Base-by-base conservation (phyloP, 2,888 invertebrate species). In the Cephus sareptanus region DNA sequence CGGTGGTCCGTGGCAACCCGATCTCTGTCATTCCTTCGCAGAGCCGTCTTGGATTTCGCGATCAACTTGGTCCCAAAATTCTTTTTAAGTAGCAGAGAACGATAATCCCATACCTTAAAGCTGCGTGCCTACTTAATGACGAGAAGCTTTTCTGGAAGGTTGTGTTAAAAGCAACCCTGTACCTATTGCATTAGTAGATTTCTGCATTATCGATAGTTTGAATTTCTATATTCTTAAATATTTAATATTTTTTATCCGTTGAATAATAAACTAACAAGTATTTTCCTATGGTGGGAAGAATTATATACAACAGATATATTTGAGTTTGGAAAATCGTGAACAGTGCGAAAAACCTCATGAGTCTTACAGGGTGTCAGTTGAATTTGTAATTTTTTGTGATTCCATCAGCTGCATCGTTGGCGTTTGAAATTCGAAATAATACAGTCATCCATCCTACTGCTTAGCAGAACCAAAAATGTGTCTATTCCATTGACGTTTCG, bases 1-100 rank as follows among this genome's bases (percentile, higher is more conserved):
- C 85, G 90, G 91, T 91, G 91, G 91, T 90, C 90, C 87, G 80
- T 77, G 84, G 91, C 88, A 91, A 91, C 88, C 90, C 85, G 90
- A 91, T 91, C 90, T 89, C 88, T 90, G 88, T 89, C 88, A 89
- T 89, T 90, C 88, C 86, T 83, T 82, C 82, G 79, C 74, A 79
- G 77, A 80, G 84, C 83, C 88, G 88, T 89, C 87, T 91, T 90
- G 88, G 86, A 90, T 91, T 91, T 90, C 90, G 88, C 85, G 85
- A 87, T 88, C 85, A 83, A 78, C 84, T 83, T 82, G 81, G 79
- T 77, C 79, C 82, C 83, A 86, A 85, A 89, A 87, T 83, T 89
- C 86, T 83, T 85, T 87, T 84, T 89, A 89, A 89, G 89, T 89
- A 89, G 88, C 86, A 84, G 80, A 56, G 56, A 86, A 84, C 85